Percentiles rank a stretch among this genome's conserved stretches.
Evolutionary conservation across 2,888 invertebrate species (phyloP).

Genomic region (Stictocephala bisonia): DNA sequence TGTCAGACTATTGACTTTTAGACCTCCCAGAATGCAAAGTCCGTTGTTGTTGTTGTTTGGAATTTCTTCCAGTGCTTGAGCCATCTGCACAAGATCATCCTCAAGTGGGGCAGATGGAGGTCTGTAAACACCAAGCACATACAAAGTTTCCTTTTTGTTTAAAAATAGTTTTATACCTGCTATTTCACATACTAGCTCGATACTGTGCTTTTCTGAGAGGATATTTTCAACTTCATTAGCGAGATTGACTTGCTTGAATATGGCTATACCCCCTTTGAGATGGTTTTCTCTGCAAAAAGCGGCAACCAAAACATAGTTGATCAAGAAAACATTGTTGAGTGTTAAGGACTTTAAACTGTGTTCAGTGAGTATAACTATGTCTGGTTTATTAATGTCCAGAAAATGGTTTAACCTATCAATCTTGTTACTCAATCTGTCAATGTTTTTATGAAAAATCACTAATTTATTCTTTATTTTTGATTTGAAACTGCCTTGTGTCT

Average conservation of each 20-base stretch:
- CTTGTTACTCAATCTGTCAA: slow-evolving; percentile 5
- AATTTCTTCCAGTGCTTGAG: neutral
- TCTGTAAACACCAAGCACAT: neutral
- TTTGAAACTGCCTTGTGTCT: too few species aligned
- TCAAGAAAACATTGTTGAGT: neutral
- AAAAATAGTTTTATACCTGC: neutral
- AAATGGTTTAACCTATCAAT: slow-evolving; percentile 9
- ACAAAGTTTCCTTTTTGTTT: neutral
- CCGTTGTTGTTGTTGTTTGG: neutral
- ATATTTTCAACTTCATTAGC: neutral
- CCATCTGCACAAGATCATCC: neutral
- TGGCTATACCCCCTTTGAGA: neutral
- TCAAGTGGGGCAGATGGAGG: neutral
- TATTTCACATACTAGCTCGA: neutral
- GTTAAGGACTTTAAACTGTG: neutral
- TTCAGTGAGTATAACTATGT: slow-evolving; percentile 1
- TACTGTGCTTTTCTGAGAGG: neutral
- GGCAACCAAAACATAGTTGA: neutral
- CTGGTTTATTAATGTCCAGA: slow-evolving; percentile 5
- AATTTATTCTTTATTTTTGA: neutral
- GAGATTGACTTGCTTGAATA: neutral
- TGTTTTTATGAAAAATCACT: neutral
- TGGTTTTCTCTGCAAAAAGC: neutral
- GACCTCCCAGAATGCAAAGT: too few species aligned
- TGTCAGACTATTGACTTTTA: too few species aligned